Conservation (phyloP, 2,113 vertebrate species). For the Gymnorhina tibicen region DNA sequence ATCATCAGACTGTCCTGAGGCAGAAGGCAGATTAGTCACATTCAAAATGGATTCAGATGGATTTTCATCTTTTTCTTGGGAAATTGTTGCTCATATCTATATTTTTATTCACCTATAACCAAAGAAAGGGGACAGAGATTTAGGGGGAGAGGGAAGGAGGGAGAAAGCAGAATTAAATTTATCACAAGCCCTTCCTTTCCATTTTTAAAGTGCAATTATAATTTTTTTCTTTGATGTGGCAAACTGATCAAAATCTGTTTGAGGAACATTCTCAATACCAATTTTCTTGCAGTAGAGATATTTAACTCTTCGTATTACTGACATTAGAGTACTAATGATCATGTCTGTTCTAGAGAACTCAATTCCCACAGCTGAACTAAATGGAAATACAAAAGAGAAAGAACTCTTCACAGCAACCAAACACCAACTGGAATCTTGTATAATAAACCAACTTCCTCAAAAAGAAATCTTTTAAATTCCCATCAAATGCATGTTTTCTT, state of each 20-base stretch:
- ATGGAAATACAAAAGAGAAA: neutral
- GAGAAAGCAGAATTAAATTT: neutral
- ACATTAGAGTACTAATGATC: neutral
- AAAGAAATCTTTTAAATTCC: neutral
- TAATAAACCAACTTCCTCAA: neutral
- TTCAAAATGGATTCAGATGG: constrained; percentile 45
- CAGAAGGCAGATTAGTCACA: constrained; percentile 59
- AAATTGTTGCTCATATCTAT: constrained; percentile 41
- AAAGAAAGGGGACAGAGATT: constrained; percentile 18
- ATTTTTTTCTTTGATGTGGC: neutral
- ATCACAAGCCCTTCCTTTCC: neutral
- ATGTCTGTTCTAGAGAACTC: neutral
- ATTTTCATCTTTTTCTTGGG: constrained; percentile 12
- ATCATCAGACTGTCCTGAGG: constrained; percentile 36
- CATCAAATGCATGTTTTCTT: neutral
- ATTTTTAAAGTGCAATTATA: neutral
- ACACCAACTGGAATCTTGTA: neutral
- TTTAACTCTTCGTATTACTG: neutral
- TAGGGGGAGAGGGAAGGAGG: neutral
- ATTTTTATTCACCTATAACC: constrained; percentile 61
- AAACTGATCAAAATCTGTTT: neutral
- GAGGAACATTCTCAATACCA: neutral
- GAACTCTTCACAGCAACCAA: neutral
- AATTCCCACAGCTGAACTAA: neutral
- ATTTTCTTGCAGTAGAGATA: neutral